Percentiles rank a stretch among this genome's conserved stretches.
phyloP scores from a whole-genome alignment of 2,888 invertebrate species.

The Epistrophella euchroma region DNA sequence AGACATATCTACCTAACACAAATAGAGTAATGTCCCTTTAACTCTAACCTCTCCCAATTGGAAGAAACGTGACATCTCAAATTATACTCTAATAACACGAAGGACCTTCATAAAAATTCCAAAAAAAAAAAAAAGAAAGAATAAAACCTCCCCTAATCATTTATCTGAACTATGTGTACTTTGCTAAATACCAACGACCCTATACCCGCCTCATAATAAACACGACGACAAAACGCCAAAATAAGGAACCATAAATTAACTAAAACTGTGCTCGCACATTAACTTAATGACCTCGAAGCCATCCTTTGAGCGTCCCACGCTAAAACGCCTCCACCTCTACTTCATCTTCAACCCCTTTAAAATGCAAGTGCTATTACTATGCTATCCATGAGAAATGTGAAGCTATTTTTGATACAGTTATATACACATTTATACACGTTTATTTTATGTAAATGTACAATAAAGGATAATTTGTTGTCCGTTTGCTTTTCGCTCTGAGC shows the following conservation, averaged over 20 bases:
- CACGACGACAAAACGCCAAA: slow-evolving; percentile 43
- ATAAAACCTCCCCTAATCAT: slow-evolving; percentile 25
- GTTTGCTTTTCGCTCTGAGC: slow-evolving; percentile 28
- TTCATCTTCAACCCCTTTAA: slow-evolving; percentile 1
- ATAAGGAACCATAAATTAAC: slow-evolving; percentile 62
- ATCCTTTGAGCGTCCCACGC: slow-evolving; percentile 25
- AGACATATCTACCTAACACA: neutral
- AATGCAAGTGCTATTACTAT: slow-evolving; percentile 30
- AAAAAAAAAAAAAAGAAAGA: neutral
- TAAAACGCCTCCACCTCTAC: neutral
- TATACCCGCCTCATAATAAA: slow-evolving; percentile 43
- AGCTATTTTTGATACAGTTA: slow-evolving; percentile 48
- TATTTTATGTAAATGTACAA: neutral
- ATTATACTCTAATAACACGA: neutral
- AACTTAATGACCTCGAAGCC: slow-evolving; percentile 59
- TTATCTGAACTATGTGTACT: slow-evolving; percentile 32
- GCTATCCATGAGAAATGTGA: slow-evolving; percentile 7
- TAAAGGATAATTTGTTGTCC: slow-evolving; percentile 44
- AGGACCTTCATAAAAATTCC: neutral
- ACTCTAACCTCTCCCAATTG: neutral
- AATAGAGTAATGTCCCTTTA: neutral
- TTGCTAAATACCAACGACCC: slow-evolving; percentile 37
- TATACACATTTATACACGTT: neutral
- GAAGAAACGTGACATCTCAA: neutral
- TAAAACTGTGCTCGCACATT: slow-evolving; percentile 64